Percentiles rank a stretch among this genome's conserved stretches.
These are phyloP conservation scores for Gambusia affinis DNA, from an alignment of 2,113 vertebrate genomes.

Conservation along the genomic window DNA sequence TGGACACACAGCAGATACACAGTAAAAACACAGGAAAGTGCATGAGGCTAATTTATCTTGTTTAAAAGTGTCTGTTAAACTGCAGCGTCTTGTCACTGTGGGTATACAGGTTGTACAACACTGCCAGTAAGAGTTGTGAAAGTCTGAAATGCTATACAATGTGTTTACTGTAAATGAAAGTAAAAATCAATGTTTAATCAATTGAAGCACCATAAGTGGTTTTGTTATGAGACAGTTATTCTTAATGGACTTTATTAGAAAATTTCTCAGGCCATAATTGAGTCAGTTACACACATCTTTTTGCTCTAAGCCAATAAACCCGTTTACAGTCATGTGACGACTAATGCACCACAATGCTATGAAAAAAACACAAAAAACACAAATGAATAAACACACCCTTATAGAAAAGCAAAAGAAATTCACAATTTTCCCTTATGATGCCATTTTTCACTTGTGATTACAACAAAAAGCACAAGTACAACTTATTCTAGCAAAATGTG, in stretches of 20 bases:
- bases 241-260: constrained; percentile 26
- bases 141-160: constrained; percentile 9
- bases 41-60: constrained; percentile 14
- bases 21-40: constrained; percentile 23
- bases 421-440: too few relatives aligned
- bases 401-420: too few relatives aligned
- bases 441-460: not conserved
- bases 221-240: constrained; percentile 27
- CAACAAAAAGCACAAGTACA: not conserved
- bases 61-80: constrained; percentile 19
- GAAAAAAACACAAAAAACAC: constrained; percentile 47
- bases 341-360: constrained; percentile 76
- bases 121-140: constrained; percentile 28
- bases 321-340: constrained; percentile 1
- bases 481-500: not conserved
- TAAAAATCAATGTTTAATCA: constrained; percentile 40
- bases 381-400: not conserved
- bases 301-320: constrained; percentile 36
- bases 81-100: constrained; percentile 5
- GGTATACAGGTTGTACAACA: constrained; percentile 15
- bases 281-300: constrained; percentile 10
- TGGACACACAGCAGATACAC: constrained; percentile 33
- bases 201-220: constrained; percentile 14
- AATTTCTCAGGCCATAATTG: not conserved
- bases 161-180: constrained; percentile 14